These are phyloP conservation scores for Linepithema humile DNA, from an alignment of 1,140 invertebrate species.

Conservation along the genomic window DNA sequence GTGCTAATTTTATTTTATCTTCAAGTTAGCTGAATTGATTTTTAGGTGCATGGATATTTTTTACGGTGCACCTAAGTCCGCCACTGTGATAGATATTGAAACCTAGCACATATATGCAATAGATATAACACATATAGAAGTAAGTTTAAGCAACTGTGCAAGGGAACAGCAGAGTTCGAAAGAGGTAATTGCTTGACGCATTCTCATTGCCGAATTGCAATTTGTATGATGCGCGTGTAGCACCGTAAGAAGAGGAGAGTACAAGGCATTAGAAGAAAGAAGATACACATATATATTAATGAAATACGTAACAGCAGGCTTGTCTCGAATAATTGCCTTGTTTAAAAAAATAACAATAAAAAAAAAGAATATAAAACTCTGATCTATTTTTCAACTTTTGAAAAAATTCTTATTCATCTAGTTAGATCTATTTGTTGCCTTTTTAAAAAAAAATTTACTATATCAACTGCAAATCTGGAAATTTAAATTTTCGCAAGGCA, in stretches of 20 bases:
- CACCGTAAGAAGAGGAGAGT: background rate
- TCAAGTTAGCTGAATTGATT: too few relatives aligned
- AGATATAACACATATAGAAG: conserved; percentile 43
- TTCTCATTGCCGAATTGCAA: conserved; percentile 13
- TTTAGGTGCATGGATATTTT: too few relatives aligned
- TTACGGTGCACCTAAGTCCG: background rate
- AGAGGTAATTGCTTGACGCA: conserved; percentile 26
- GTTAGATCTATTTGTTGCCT: background rate
- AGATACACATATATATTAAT: background rate
- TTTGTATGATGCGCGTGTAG: background rate
- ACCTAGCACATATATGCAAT: conserved; percentile 16
- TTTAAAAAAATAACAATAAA: background rate
- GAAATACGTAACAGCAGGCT: background rate
- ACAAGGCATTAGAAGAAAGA: conserved; percentile 15
- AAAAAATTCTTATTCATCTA: background rate
- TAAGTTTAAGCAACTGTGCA: conserved; percentile 62
- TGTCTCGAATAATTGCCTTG: background rate
- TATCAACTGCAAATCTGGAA: background rate
- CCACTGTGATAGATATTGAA: conserved; percentile 41
- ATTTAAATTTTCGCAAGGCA: conserved; percentile 50
- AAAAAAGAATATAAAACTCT: background rate
- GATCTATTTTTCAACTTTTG: background rate
- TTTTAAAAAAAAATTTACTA: background rate
- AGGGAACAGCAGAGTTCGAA: conserved; percentile 40
- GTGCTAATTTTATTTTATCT: too few relatives aligned